phyloP scores from a whole-genome alignment of 2,113 vertebrate species.

The Gambusia affinis region DNA sequence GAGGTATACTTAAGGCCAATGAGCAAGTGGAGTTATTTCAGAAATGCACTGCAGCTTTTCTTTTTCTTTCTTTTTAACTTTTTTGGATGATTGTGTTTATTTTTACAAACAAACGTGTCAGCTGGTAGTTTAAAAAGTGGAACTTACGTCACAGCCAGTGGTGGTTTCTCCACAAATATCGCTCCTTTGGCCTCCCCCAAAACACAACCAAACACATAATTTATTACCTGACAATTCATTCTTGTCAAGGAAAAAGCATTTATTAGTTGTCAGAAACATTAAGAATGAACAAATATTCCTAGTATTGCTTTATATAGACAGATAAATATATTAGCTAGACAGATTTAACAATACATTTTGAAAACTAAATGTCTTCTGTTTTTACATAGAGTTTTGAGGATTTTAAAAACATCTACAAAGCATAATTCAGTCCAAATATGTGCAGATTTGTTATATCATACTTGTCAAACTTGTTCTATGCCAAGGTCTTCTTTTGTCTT shows the following conservation, averaged over 20 bases:
- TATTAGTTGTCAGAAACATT: not conserved
- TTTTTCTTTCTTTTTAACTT: not conserved
- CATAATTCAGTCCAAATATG: no score
- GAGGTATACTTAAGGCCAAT: slow-evolving; percentile 10
- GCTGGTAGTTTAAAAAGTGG: not conserved
- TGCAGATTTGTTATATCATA: no score
- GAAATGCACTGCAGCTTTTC: not conserved
- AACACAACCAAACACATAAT: not conserved
- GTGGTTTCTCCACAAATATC: not conserved
- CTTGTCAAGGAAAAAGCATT: not conserved
- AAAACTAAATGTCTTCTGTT: no score
- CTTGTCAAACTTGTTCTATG: no score
- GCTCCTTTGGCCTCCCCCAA: not conserved
- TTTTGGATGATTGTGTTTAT: not conserved
- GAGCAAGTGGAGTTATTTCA: slow-evolving; percentile 2
- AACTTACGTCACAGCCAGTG: not conserved
- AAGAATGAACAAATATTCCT: not conserved
- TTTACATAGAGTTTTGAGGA: no score
- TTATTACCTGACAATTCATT: not conserved
- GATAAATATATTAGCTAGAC: not conserved
- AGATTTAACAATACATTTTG: no score
- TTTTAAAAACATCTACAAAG: no score
- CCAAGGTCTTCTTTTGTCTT: no score
- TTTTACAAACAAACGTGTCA: not conserved
- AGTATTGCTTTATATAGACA: not conserved